Base-by-base conservation (phyloP, 2,113 vertebrate genomes). In the Aegotheles bennettii region DNA sequence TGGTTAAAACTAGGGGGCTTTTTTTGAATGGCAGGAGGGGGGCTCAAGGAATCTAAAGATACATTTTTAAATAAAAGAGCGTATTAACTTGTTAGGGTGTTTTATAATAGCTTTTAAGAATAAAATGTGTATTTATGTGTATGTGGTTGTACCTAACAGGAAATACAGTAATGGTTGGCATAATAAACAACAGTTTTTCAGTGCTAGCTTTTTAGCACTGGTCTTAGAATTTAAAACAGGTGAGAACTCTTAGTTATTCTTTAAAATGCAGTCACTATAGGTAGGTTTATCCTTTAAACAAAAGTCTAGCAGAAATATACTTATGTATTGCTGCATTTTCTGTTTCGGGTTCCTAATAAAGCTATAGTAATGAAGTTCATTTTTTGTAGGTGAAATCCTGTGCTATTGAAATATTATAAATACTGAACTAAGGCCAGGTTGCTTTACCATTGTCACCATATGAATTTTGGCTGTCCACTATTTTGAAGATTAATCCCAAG, bases 171-270 rank as follows among this genome's bases (percentile, higher is more conserved):
- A 90, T 47, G 82, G 15, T 67, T 53, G 54, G 14, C 35, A 59
- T 90, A 90, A 60, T 48, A 90, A 94, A 74, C 67, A 94, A 47
- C 57, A 73, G 47, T 87, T 96, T 85, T 47, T 82, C 53, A 69
- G 75, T 59, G 86, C 70, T 78, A 26, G 13, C 42, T 68, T 93
- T 95, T 90, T 48, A 89, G 75, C 86, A 47, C 4, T 59, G 71
- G 68, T 26, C 87, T 92, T 36, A 40, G 71, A 87, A 51, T 79
- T 92, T 96, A 90, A 76, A 92, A 24, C 74, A 87, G 67, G 47
- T 73, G 74, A 81, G 48, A 78, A 45, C 24, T 71, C 38, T 51
- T 76, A 21, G 56, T 45, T 88, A 63, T 65, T 78, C 45, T 61
- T 51, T 47, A 50, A 73, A 73, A 70, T 36, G 5, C 28, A 53